A percentile compares a stretch with the other conserved stretches of the same genome.
These are phyloP conservation scores for Onychorhynchus coronatus DNA, from an alignment of 2,113 vertebrate genomes.

Conservation along the genomic window DNA sequence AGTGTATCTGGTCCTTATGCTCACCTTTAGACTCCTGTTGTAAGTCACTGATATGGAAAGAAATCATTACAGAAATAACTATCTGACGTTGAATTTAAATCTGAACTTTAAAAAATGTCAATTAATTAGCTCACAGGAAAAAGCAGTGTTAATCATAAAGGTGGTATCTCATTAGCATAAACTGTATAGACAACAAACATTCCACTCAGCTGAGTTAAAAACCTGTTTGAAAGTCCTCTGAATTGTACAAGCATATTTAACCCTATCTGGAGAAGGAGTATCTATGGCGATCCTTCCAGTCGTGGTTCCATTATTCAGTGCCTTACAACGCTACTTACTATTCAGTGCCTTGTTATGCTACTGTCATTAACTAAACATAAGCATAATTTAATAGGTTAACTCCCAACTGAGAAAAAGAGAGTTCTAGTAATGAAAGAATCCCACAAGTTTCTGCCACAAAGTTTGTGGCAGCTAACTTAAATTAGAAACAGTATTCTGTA, in stretches of 20 bases:
- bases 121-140: slow-evolving; percentile 22
- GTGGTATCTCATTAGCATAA: neutral
- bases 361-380: neutral
- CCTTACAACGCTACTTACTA: neutral
- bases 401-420: neutral
- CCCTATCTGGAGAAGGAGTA: neutral
- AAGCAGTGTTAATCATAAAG: neutral
- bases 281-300: neutral
- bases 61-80: neutral
- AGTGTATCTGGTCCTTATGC: neutral
- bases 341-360: neutral
- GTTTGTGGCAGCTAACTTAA: neutral
- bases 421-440: neutral
- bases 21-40: neutral
- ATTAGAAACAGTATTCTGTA: neutral
- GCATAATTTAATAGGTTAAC: neutral
- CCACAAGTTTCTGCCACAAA: neutral
- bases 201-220: neutral
- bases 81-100: neutral
- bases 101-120: slow-evolving; percentile 36
- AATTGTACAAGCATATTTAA: neutral
- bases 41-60: neutral
- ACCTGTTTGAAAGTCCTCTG: neutral
- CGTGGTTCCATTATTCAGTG: neutral
- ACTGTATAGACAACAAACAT: neutral